Percentiles rank a stretch among this genome's conserved stretches.
phyloP scores from a whole-genome alignment of 2,888 invertebrate species.

The Drosophila subquinaria region DNA sequence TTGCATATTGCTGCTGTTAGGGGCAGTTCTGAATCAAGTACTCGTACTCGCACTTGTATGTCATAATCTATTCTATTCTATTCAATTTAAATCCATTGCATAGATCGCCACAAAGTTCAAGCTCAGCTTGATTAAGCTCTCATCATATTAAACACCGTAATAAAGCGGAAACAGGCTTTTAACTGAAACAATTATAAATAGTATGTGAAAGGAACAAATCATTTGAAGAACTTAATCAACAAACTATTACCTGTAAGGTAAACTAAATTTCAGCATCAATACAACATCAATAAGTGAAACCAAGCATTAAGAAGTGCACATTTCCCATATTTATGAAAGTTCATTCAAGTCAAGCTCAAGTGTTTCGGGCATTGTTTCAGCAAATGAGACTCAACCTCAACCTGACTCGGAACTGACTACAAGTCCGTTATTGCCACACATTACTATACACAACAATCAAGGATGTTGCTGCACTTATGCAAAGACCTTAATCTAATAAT shows the following conservation, averaged over 20 bases:
- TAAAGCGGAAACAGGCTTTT: constrained; percentile 60
- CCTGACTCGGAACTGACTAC: constrained; percentile 43
- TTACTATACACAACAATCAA: constrained; percentile 23
- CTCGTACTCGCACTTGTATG: background rate
- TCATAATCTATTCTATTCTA: constrained; percentile 1
- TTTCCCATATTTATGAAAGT: constrained; percentile 43
- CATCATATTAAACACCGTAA: constrained; percentile 49
- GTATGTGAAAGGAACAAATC: constrained; percentile 9
- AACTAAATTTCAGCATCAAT: constrained; percentile 8
- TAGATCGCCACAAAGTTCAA: constrained; percentile 24
- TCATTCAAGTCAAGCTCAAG: constrained; percentile 54
- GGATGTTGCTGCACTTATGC: constrained; percentile 68
- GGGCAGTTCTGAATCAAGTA: background rate
- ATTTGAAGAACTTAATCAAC: constrained; percentile 42
- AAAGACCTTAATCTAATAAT: constrained; percentile 78
- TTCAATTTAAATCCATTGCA: constrained; percentile 7
- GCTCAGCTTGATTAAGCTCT: constrained; percentile 42
- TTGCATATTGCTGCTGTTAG: constrained; percentile 24
- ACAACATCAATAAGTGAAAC: constrained; percentile 22
- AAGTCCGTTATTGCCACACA: constrained; percentile 26
- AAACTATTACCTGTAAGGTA: constrained; percentile 12
- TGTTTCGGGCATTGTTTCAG: constrained; percentile 19
- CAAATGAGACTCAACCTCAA: constrained; percentile 24
- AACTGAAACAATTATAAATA: constrained; percentile 5
- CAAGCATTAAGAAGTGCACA: constrained; percentile 45